A percentile compares a stretch with the other conserved stretches of the same genome.
Evolutionary conservation across 2,888 invertebrate species (phyloP).

Genomic region (Rugalucina vietnamica): DNA sequence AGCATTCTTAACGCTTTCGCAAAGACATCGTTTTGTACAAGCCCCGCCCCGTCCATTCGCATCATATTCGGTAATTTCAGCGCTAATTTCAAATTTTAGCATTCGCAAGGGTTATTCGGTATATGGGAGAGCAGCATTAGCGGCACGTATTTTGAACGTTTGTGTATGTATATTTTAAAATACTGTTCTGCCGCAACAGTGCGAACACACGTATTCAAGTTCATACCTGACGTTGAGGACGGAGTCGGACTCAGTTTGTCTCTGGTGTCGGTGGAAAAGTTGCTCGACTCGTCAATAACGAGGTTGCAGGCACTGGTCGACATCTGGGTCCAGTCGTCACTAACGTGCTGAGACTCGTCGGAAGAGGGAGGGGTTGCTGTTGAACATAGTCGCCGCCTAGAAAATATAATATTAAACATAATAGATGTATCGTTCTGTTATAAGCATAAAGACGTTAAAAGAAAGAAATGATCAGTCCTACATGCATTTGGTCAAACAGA

Average conservation of each 20-base stretch:
- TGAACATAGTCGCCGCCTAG: conserved; percentile 47
- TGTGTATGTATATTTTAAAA: background rate
- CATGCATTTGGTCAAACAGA: too few species aligned
- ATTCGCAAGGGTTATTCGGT: conserved; percentile 35
- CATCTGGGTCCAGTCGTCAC: conserved; percentile 27
- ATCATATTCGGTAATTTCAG: too few species aligned
- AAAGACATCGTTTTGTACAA: too few species aligned
- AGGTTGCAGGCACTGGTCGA: conserved; percentile 32
- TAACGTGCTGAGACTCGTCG: conserved; percentile 32
- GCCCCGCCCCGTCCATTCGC: too few species aligned
- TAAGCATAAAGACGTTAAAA: too few species aligned
- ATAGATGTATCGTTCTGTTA: too few species aligned
- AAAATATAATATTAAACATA: too few species aligned
- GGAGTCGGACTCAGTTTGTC: conserved; percentile 46
- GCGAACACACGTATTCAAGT: background rate
- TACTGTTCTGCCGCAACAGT: background rate
- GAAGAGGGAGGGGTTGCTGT: conserved; percentile 45
- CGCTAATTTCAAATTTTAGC: too few species aligned
- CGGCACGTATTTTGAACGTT: conserved; percentile 16
- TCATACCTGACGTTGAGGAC: conserved; percentile 23
- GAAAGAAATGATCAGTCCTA: too few species aligned
- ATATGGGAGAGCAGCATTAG: too few species aligned
- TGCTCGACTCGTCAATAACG: background rate
- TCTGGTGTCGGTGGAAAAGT: conserved; percentile 4
- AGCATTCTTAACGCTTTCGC: too few species aligned